Conservation (phyloP, 2,797 vertebrate species). For the Micrastur ruficollis region DNA sequence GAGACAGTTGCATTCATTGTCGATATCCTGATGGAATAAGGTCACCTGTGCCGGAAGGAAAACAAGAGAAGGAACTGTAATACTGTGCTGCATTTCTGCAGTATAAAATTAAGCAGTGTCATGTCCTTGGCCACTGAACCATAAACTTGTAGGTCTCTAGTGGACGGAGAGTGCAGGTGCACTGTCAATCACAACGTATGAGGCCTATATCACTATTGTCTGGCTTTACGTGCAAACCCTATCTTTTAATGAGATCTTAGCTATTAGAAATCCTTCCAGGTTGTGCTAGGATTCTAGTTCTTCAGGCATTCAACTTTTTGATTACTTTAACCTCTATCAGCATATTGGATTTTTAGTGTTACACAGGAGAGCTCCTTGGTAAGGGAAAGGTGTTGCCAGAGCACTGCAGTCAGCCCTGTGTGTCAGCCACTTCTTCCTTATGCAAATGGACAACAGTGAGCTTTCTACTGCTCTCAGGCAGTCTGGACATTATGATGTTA, state of each 20-base stretch:
- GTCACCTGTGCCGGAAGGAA: neutral
- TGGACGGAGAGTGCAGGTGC: neutral
- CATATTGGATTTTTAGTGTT: conserved; percentile 35
- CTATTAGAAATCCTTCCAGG: conserved; percentile 77
- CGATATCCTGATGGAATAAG: neutral
- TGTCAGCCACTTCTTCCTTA: neutral
- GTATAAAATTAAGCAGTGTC: neutral
- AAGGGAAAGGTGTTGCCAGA: neutral
- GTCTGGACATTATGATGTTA: neutral
- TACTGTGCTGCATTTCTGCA: neutral
- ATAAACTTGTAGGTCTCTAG: neutral
- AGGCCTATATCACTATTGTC: conserved; percentile 39
- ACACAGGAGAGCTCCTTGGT: neutral
- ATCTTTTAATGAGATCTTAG: conserved; percentile 91
- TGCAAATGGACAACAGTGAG: neutral
- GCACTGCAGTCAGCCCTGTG: neutral
- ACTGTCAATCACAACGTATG: neutral
- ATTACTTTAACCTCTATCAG: conserved; percentile 50
- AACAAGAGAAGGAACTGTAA: neutral
- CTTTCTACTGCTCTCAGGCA: neutral
- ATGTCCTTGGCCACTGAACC: conserved; percentile 3
- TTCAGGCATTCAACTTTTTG: conserved; percentile 56
- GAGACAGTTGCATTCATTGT: neutral
- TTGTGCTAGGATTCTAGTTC: conserved; percentile 67
- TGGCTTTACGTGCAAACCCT: conserved; percentile 61